Base-by-base conservation (phyloP, 2,888 invertebrate genomes). In the Poecilobothrus nobilitatus region DNA sequence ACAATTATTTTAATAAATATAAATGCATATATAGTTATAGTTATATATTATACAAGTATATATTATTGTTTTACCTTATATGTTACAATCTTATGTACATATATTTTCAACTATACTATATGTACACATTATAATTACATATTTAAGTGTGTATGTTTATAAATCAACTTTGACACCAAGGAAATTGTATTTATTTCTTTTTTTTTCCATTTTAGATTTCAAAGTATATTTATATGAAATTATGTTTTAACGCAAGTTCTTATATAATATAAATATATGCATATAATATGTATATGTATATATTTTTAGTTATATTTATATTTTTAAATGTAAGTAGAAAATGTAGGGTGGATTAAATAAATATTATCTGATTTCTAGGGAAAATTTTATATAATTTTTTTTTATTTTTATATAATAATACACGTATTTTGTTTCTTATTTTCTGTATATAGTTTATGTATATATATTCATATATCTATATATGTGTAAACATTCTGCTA, bases 351-450 rank as follows among this genome's bases (percentile, higher is more conserved):
- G 53, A 53, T 53, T 53, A 53, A 53, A 53, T 53, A 53, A 53
- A 53, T 53, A 18, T 53, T 53, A 53, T 53, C 53, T 53, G 53
- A 53, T 53, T 53, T 53, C 53, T 53, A 53, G 18, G 53, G 53
- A 53, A 53, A 53, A 53, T 53, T 15, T 18, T 53, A 44, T 44
- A 15, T 44, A 10, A 10, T 44, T 44, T 10, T 44, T 9, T 53
- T 53, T 18, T 53, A 18, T 53, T 41, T 53, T 18, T 53, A n/a
- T 53, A 53, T 53, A 10, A 44, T 12, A 10, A 1, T 18, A 18
- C n/a, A 53, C 1, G 18, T 18, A n/a, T n/a, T n/a, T n/a, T n/a
- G n/a, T n/a, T n/a, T n/a, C n/a, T n/a, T n/a, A n/a, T n/a, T n/a
- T n/a, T n/a, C n/a, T n/a, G n/a, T n/a, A 12, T 18, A 53, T 53